Evolutionary conservation across 2,113 vertebrate genomes (phyloP).

Genomic region (Henicopernis longicauda): DNA sequence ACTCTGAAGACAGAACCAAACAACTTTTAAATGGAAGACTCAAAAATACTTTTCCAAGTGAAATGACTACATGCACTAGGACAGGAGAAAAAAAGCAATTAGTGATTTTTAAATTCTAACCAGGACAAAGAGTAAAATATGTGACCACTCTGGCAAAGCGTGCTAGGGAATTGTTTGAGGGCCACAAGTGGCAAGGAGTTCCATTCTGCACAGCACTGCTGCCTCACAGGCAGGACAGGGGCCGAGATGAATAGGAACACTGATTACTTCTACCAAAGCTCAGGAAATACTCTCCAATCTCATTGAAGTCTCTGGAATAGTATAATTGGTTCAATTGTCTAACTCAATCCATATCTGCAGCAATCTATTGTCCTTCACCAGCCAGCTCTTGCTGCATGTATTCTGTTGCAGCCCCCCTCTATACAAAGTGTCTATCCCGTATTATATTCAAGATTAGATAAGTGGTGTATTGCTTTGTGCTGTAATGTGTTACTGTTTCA

Average conservation of each 20-base stretch:
- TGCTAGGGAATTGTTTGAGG: neutral
- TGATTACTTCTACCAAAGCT: neutral
- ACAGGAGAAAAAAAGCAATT: neutral
- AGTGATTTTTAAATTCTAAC: neutral
- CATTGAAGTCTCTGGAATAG: neutral
- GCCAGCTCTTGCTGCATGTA: neutral
- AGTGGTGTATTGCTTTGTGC: slow-evolving; percentile 31
- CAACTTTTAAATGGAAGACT: neutral
- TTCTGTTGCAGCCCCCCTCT: neutral
- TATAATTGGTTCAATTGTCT: slow-evolving; percentile 37
- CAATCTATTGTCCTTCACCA: neutral
- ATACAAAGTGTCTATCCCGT: neutral
- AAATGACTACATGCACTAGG: neutral
- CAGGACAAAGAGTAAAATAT: neutral
- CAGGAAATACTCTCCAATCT: neutral
- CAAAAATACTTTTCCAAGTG: neutral
- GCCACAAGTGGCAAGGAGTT: neutral
- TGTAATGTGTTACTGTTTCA: neutral
- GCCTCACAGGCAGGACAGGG: neutral
- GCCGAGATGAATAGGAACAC: neutral
- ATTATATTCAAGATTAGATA: neutral
- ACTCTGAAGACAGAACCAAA: neutral
- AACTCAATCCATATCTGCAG: slow-evolving; percentile 4
- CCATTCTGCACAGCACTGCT: neutral
- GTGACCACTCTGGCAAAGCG: rapidly evolving